phyloP scores from a whole-genome alignment of 2,888 invertebrate genomes.

The Adelphocoris suturalis region DNA sequence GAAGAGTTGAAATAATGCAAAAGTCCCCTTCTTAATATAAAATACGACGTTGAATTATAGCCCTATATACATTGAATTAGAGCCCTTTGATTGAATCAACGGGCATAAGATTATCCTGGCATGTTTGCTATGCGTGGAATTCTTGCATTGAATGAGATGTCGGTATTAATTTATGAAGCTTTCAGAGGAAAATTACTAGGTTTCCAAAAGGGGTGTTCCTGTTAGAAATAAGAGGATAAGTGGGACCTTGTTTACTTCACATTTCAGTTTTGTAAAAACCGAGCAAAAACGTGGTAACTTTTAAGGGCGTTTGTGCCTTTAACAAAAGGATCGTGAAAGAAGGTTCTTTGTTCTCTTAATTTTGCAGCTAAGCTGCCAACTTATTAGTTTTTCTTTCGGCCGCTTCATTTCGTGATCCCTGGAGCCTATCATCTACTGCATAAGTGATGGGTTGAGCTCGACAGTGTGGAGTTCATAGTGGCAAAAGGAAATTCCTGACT shows the following conservation, averaged over 20 bases:
- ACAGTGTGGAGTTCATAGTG: background rate
- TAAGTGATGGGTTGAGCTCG: conserved; percentile 8
- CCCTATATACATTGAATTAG: too few species aligned
- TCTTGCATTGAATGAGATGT: background rate
- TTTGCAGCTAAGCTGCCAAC: conserved; percentile 29
- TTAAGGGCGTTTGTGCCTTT: background rate
- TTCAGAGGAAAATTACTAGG: conserved; percentile 10
- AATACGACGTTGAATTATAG: too few species aligned
- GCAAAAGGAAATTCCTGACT: background rate
- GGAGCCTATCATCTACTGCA: background rate
- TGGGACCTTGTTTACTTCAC: conserved; percentile 32
- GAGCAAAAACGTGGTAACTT: background rate
- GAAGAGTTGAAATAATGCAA: too few species aligned
- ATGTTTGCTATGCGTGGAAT: background rate
- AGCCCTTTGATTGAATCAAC: too few species aligned
- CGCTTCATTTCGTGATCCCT: background rate
- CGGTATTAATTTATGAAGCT: conserved; percentile 13
- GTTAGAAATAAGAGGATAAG: conserved; percentile 29
- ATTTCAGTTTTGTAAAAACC: conserved; percentile 2
- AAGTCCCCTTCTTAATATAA: too few species aligned
- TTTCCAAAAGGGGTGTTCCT: background rate
- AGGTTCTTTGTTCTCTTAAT: conserved; percentile 10
- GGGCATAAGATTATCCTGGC: background rate
- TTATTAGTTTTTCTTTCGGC: conserved; percentile 18
- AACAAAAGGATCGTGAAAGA: background rate